phyloP scores from a whole-genome alignment of 2,888 invertebrate genomes.

The Lottia scabra region DNA sequence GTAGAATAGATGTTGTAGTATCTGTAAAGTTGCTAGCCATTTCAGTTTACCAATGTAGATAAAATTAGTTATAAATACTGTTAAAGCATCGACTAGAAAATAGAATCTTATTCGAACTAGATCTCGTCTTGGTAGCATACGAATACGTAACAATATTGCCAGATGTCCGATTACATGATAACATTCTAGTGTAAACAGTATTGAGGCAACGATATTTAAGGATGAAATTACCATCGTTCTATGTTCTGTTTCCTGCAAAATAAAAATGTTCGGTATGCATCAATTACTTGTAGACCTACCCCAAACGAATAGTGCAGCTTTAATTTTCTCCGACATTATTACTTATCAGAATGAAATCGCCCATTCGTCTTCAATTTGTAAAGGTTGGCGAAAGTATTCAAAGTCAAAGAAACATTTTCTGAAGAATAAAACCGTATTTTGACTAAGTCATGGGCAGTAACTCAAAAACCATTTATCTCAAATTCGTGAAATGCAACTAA shows the following conservation, averaged over 20 bases:
- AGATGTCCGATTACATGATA: slow-evolving; percentile 56
- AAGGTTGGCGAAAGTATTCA: too few species aligned
- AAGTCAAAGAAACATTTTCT: too few species aligned
- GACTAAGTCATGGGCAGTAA: too few species aligned
- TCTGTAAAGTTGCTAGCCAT: slow-evolving; percentile 54
- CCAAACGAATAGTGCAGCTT: too few species aligned
- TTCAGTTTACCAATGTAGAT: slow-evolving; percentile 48
- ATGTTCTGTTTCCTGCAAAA: background rate
- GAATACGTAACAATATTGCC: slow-evolving; percentile 51
- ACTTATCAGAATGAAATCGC: too few species aligned
- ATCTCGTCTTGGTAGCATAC: slow-evolving; percentile 59
- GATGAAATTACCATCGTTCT: background rate
- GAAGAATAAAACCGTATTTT: too few species aligned
- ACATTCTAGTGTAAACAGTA: slow-evolving; percentile 48
- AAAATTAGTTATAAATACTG: slow-evolving; percentile 51
- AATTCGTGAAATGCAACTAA: too few species aligned
- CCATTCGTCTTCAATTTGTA: too few species aligned
- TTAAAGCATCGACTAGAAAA: slow-evolving; percentile 55
- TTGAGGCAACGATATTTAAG: slow-evolving; percentile 23
- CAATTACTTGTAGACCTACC: too few species aligned
- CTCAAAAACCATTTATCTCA: too few species aligned
- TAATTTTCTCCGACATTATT: too few species aligned
- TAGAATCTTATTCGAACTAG: slow-evolving; percentile 54
- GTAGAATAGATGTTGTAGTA: slow-evolving; percentile 56
- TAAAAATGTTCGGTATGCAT: background rate